Conservation (phyloP, 1,140 invertebrate species). For the Pseudomyrmex pallidus region DNA sequence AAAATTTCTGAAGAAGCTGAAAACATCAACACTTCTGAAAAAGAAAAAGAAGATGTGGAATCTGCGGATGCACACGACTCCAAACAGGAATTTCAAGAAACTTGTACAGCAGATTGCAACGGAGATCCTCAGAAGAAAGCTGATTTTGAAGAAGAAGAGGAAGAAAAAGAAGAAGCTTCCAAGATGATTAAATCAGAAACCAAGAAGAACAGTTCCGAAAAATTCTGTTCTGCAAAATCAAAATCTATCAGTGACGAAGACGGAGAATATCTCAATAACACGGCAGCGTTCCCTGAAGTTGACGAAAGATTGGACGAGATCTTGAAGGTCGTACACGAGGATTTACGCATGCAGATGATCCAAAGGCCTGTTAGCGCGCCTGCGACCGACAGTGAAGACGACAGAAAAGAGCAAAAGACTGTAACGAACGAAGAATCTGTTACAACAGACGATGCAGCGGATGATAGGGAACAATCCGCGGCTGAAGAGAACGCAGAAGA, state of each 20-base stretch:
- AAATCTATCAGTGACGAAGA: neutral
- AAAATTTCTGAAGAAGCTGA: neutral
- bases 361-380: neutral
- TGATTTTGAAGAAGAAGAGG: neutral
- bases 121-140: neutral
- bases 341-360: constrained; percentile 29
- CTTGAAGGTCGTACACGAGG: constrained; percentile 61
- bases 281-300: neutral
- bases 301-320: constrained; percentile 56
- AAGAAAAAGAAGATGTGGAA: constrained; percentile 5
- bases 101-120: constrained; percentile 2
- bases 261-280: neutral
- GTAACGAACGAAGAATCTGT: neutral
- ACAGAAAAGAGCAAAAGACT: neutral
- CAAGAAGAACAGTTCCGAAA: constrained; percentile 10
- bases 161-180: neutral
- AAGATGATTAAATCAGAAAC: neutral
- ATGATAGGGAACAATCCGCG: neutral
- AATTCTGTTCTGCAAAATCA: neutral
- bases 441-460: neutral
- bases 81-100: neutral
- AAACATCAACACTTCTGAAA: neutral
- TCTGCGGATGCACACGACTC: neutral
- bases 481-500: neutral
- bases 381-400: neutral